phyloP scores from a whole-genome alignment of 92 coral and sea anemone genomes.

The Palythoa grandiflora region DNA sequence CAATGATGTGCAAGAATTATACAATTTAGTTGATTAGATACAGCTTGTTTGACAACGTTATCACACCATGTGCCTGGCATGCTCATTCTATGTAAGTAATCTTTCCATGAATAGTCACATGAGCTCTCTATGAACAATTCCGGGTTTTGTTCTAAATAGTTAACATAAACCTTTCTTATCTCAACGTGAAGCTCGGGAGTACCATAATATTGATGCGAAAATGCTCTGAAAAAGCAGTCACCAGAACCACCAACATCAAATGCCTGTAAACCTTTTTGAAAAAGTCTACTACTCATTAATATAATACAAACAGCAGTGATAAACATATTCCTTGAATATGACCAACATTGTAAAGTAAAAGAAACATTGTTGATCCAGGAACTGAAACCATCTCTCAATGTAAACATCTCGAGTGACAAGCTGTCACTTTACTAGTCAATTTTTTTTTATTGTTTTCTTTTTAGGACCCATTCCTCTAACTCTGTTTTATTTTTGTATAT shows the following conservation, averaged over 20 bases:
- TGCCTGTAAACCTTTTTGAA: constrained; percentile 58
- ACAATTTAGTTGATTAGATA: constrained; percentile 42
- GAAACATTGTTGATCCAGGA: no score
- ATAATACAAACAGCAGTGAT: no score
- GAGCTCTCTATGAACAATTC: constrained; percentile 64
- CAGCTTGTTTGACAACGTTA: constrained; percentile 20
- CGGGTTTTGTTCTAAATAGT: constrained; percentile 55
- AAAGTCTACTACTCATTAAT: constrained; percentile 50
- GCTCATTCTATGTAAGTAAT: constrained; percentile 57
- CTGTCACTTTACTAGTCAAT: no score
- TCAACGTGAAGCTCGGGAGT: constrained; percentile 49
- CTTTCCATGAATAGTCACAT: constrained; percentile 51
- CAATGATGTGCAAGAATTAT: constrained; percentile 58
- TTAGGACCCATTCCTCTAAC: no score
- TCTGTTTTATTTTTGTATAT: no score
- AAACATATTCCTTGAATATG: no score
- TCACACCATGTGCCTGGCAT: constrained; percentile 63
- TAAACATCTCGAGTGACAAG: no score
- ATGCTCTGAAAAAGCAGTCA: constrained; percentile 44
- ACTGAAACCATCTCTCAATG: no score
- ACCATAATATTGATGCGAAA: constrained; percentile 53
- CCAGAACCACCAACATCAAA: constrained; percentile 61
- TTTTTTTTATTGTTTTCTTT: no score
- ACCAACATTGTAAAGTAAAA: no score
- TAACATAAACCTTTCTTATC: constrained; percentile 49